Evolutionary conservation across 1,140 invertebrate species (phyloP).

Genomic region (Ceratosolen solmsi): DNA sequence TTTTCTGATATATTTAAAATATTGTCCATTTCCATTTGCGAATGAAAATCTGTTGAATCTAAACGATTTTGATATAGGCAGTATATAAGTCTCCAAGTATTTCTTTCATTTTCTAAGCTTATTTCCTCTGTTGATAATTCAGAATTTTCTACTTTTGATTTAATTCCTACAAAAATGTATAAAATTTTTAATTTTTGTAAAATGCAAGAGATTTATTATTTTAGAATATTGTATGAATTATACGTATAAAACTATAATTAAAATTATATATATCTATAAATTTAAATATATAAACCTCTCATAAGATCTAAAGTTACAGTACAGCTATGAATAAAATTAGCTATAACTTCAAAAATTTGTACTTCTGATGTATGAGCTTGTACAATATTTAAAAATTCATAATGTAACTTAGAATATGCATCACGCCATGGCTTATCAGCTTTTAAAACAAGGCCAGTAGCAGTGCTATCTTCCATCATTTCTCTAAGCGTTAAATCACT

Average conservation of each 20-base stretch:
- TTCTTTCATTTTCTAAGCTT: constrained; percentile 83
- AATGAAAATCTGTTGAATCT: constrained; percentile 60
- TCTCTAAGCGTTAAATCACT: constrained; percentile 63
- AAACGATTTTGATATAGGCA: constrained; percentile 87
- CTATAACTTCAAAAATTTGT: constrained; percentile 76
- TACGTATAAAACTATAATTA: constrained; percentile 62
- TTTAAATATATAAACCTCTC: constrained; percentile 58
- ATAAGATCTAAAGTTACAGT: constrained; percentile 73
- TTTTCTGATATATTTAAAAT: constrained; percentile 75
- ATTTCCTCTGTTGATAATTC: constrained; percentile 66
- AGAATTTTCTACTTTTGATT: constrained; percentile 75
- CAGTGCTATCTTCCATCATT: constrained; percentile 69
- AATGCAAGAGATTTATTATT: no score
- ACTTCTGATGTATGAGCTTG: constrained; percentile 73
- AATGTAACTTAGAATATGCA: constrained; percentile 74
- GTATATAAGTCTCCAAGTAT: constrained; percentile 89
- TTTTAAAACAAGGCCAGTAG: constrained; percentile 72
- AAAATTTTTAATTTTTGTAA: no score
- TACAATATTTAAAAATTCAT: constrained; percentile 77
- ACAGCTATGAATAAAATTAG: constrained; percentile 76
- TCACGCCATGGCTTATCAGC: constrained; percentile 71
- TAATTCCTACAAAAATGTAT: constrained; percentile 74
- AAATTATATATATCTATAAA: constrained; percentile 57
- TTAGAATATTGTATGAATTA: constrained; percentile 60
- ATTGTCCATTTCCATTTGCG: constrained; percentile 72